Evolutionary conservation across 2,113 vertebrate genomes (phyloP).

Genomic region (Solenodon paradoxus): DNA sequence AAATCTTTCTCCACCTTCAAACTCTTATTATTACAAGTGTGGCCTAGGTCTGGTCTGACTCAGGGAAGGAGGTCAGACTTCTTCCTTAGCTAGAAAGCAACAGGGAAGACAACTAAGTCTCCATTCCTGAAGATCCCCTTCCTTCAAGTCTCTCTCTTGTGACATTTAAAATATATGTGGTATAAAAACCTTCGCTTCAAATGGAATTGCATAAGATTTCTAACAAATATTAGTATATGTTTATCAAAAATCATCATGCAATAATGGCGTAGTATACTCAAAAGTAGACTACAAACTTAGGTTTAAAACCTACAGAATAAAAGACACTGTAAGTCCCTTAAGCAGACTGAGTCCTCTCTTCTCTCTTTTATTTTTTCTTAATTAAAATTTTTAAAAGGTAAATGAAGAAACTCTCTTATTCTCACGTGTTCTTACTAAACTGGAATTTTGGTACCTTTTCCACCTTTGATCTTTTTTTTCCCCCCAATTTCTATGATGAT

Average conservation of each 20-base stretch:
- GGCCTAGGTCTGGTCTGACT: conserved; percentile 28
- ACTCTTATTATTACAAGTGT: background rate
- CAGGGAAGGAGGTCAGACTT: conserved; percentile 28
- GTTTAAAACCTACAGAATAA: background rate
- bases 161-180: background rate
- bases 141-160: background rate
- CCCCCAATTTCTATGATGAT: background rate
- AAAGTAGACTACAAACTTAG: background rate
- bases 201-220: background rate
- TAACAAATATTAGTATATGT: background rate
- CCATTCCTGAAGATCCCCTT: background rate
- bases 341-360: background rate
- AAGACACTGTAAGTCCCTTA: background rate
- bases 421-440: background rate
- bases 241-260: background rate
- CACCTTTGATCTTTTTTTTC: background rate
- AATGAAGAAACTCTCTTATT: background rate
- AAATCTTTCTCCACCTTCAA: background rate
- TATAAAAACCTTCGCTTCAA: background rate
- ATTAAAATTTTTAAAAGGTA: background rate
- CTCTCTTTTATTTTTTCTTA: background rate
- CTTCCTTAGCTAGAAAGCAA: background rate
- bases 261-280: background rate
- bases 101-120: background rate
- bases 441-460: background rate